phyloP scores from a whole-genome alignment of 2,888 invertebrate species.

The Dynastes tityus region DNA sequence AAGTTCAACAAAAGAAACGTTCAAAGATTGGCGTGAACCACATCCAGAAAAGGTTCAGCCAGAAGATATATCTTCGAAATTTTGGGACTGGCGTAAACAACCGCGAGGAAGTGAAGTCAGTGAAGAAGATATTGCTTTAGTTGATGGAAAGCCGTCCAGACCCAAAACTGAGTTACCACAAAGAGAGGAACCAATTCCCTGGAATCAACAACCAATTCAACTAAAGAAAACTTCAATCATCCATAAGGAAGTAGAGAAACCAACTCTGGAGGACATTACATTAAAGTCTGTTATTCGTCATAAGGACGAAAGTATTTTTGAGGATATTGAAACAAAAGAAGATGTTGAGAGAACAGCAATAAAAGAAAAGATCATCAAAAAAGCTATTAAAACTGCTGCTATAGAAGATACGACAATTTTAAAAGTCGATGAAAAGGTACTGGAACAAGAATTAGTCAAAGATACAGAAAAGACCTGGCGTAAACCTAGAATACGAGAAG shows the following conservation, averaged over 20 bases:
- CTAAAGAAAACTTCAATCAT: slow-evolving; percentile 70
- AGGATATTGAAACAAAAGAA: slow-evolving; percentile 35
- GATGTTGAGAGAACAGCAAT: slow-evolving; percentile 58
- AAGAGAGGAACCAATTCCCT: slow-evolving; percentile 68
- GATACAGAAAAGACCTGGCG: slow-evolving; percentile 66
- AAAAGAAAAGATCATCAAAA: slow-evolving; percentile 54
- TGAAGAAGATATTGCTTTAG: slow-evolving; percentile 33
- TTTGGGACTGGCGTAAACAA: slow-evolving; percentile 52
- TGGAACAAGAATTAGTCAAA: slow-evolving; percentile 53
- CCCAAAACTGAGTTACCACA: slow-evolving; percentile 52
- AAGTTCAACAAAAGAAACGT: slow-evolving; percentile 54
- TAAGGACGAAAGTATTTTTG: slow-evolving; percentile 1
- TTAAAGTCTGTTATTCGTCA: slow-evolving; percentile 70
- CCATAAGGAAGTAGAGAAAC: slow-evolving; percentile 68
- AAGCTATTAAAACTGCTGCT: slow-evolving; percentile 26
- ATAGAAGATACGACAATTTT: slow-evolving; percentile 54
- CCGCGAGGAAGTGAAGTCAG: slow-evolving; percentile 45
- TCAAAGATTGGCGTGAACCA: slow-evolving; percentile 55
- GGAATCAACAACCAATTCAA: slow-evolving; percentile 77
- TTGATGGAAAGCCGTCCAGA: slow-evolving; percentile 51
- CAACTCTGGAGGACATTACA: slow-evolving; percentile 71
- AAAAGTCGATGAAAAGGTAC: slow-evolving; percentile 45
- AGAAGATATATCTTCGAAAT: slow-evolving; percentile 49
- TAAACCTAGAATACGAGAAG: slow-evolving; percentile 66
- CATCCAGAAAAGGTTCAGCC: slow-evolving; percentile 41